Evolutionary conservation across 2,888 invertebrate genomes (phyloP), one percentile per base, ranked within the genome.

Genomic region (Amblyteles armatorius): DNA sequence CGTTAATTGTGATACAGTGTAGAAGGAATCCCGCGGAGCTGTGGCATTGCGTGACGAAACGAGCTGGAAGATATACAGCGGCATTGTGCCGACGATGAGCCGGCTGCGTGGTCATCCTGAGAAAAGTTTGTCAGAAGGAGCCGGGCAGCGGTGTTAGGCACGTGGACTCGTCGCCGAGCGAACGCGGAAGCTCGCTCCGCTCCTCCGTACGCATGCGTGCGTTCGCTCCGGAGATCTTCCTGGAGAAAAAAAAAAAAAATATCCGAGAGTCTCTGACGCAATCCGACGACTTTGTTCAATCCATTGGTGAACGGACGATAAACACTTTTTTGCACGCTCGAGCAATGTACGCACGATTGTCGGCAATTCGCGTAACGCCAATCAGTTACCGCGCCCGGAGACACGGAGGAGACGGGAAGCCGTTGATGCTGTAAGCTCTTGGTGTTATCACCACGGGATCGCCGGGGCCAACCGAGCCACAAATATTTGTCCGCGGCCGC

Each of bases 281-380:
- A 86, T 65, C n/a, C 33, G 19, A 36, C 19, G 83, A 85, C 85
- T 86, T 85, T 86, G 83, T 86, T 78, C 80, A 85, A 85, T 85
- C 74, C 78, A 86, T 86, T 86, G 69, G 80, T 86, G 81, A 80
- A 74, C 67, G 65, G 65, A 74, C 80, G 83, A 85, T 86, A 86
- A 86, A 83, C 68, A 78, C 65, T 82, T 82, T 82, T 86, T 80
- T 79, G 63, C 79, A 67, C 72, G 74, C 74, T 16, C 57, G 26
- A 36, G 65, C 63, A 33, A 77, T 67, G 71, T 40, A 77, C 44
- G 44, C 71, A 33, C 60, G 50, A 83, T 80, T 80, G 72, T 73
- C 73, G 57, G 73, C 55, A 73, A 73, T 83, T 83, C 40, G 79
- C 76, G 76, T 60, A 72, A 13, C 57, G 57, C 69, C 84, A 84